Percentiles rank a stretch among this genome's conserved stretches.
Conservation (phyloP, 2,888 invertebrate genomes). For the Beris morrisii region DNA sequence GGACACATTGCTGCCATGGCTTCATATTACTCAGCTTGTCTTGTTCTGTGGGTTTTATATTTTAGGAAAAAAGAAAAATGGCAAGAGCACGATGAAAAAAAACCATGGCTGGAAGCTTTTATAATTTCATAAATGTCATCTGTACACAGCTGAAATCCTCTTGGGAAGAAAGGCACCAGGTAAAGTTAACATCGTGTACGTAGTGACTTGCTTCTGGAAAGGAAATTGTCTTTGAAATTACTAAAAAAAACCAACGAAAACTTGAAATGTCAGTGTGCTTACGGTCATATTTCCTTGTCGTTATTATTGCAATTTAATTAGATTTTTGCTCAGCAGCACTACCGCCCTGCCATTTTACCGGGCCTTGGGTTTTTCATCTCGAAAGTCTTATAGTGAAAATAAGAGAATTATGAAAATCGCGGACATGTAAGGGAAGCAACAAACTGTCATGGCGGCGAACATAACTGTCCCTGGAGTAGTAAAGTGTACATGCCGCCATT, state of each 20-base stretch:
- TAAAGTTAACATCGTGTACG: neutral
- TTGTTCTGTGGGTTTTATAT: slow-evolving; percentile 2
- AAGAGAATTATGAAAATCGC: neutral
- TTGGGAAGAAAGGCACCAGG: slow-evolving; percentile 10
- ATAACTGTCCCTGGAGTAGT: slow-evolving; percentile 13
- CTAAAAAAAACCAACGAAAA: slow-evolving; percentile 7
- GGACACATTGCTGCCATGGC: slow-evolving; percentile 25
- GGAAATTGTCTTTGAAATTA: slow-evolving; percentile 14
- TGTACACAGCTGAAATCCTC: slow-evolving; percentile 14
- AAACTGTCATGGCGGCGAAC: slow-evolving; percentile 13
- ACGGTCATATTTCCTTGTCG: slow-evolving; percentile 14
- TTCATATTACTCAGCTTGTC: slow-evolving; percentile 27
- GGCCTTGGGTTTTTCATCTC: no score
- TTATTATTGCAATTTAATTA: slow-evolving; percentile 27
- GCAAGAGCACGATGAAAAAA: slow-evolving; percentile 4
- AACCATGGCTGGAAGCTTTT: slow-evolving; percentile 28
- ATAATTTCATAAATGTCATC: slow-evolving; percentile 32
- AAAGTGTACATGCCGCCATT: slow-evolving; percentile 16
- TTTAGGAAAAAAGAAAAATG: slow-evolving; percentile 6
- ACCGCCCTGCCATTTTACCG: neutral
- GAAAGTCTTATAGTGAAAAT: neutral
- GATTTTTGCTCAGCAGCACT: neutral
- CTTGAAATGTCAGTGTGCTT: slow-evolving; percentile 1
- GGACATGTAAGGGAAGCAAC: slow-evolving; percentile 13
- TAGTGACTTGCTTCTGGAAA: neutral